Percentiles rank a stretch among this genome's conserved stretches.
Conservation (phyloP, 2,113 vertebrate species). For the Periophthalmodon schlosseri region DNA sequence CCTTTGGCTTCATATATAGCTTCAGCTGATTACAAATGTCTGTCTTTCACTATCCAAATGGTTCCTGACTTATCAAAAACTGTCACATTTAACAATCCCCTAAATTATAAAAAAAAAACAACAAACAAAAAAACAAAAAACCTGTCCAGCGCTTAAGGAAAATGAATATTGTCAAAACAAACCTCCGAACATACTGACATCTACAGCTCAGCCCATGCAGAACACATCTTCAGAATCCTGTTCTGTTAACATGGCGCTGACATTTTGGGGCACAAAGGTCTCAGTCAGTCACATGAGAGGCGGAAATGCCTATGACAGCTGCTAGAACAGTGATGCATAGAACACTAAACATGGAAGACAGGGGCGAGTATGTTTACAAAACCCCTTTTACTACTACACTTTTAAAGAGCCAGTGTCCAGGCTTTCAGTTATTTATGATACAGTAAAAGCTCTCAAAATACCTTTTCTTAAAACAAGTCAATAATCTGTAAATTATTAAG, state of each 20-base stretch:
- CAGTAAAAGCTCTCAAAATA: conserved; percentile 5
- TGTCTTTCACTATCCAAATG: too few relatives aligned
- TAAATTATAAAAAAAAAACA: too few relatives aligned
- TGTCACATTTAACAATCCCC: too few relatives aligned
- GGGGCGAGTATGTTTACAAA: neutral
- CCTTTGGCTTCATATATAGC: too few relatives aligned
- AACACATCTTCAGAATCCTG: neutral
- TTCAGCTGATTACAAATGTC: too few relatives aligned
- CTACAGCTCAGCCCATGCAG: neutral
- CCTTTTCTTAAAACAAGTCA: too few relatives aligned
- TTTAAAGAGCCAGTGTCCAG: neutral
- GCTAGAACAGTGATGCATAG: neutral
- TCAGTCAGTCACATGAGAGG: neutral
- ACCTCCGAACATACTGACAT: neutral
- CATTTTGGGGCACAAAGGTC: neutral
- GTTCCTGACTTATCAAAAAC: too few relatives aligned
- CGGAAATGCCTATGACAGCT: neutral
- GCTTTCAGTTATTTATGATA: neutral
- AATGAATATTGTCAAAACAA: too few relatives aligned
- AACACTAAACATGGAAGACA: neutral
- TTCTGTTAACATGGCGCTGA: neutral
- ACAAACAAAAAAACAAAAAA: too few relatives aligned
- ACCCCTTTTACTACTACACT: neutral
- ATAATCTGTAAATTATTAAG: neutral
- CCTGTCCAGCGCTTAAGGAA: too few relatives aligned